A percentile compares a stretch with the other conserved stretches of the same genome.
phyloP scores from a whole-genome alignment of 37 sponge, comb jelly and placozoan genomes.

The Diacarnus erythraeanus region DNA sequence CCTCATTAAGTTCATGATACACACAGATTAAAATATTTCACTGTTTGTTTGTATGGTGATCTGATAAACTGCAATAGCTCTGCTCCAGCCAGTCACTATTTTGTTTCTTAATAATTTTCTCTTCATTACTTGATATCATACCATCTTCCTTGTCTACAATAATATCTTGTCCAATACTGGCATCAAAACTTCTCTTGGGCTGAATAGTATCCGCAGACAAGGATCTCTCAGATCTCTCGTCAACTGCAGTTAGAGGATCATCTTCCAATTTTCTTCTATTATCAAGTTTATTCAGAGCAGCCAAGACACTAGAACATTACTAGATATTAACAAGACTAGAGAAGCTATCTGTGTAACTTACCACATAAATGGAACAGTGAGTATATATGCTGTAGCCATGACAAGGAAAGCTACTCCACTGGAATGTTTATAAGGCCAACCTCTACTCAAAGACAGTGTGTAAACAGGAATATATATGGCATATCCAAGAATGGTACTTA shows the following conservation, averaged over 20 bases:
- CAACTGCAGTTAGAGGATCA: no score
- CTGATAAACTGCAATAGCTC: conserved; percentile 12
- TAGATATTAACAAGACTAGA: no score
- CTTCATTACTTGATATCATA: no score
- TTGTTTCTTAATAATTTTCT: no score
- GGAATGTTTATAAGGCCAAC: background rate
- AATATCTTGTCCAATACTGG: conserved; percentile 6
- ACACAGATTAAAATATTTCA: no score
- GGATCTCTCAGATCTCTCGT: no score
- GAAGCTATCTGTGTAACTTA: conserved; percentile 8
- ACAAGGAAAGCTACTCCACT: conserved; percentile 13
- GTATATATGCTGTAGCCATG: conserved; percentile 26
- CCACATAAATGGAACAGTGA: conserved; percentile 20
- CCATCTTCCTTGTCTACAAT: background rate
- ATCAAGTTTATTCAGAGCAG: no score
- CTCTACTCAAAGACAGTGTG: background rate
- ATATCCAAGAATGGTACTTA: conserved; percentile 10
- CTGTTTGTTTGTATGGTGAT: background rate
- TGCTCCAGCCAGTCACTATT: conserved; percentile 1
- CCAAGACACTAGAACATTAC: no score
- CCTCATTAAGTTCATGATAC: no score
- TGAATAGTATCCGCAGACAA: background rate
- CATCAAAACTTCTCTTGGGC: background rate
- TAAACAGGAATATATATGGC: conserved; percentile 12
- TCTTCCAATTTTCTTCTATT: no score